phyloP scores from a whole-genome alignment of 2,888 invertebrate genomes.

The Apodemia duryi region DNA sequence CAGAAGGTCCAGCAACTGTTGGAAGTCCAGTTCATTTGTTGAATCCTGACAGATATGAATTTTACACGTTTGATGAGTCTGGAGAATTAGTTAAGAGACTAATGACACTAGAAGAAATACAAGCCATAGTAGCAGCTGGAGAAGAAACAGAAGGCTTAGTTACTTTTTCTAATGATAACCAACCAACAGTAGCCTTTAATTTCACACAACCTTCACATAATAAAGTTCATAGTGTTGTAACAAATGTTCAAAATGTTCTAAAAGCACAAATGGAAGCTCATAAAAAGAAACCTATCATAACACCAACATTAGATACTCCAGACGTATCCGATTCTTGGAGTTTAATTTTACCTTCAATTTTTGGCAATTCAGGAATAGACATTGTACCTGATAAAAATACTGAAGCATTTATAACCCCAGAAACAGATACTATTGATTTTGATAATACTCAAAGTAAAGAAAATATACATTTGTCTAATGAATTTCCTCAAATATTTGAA shows the following conservation, averaged over 20 bases:
- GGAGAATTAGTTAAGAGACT: conserved; percentile 89
- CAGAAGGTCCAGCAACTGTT: conserved; percentile 78
- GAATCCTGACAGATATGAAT: conserved; percentile 91
- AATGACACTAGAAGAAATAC: conserved; percentile 92
- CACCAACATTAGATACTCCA: conserved; percentile 82
- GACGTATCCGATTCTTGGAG: conserved; percentile 90
- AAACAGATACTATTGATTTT: conserved; percentile 62
- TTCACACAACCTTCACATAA: conserved; percentile 80
- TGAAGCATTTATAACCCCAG: conserved; percentile 56
- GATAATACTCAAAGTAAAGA: conserved; percentile 34
- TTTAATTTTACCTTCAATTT: conserved; percentile 88
- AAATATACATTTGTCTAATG: conserved; percentile 35
- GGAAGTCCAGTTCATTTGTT: conserved; percentile 90
- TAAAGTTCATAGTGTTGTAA: conserved; percentile 88
- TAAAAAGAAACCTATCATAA: conserved; percentile 66
- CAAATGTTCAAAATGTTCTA: conserved; percentile 90
- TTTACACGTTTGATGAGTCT: conserved; percentile 91
- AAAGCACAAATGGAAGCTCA: conserved; percentile 87
- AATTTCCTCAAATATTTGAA: conserved; percentile 23
- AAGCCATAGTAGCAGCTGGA: conserved; percentile 90
- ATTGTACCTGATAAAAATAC: conserved; percentile 76
- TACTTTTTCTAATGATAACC: conserved; percentile 69
- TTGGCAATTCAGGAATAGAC: conserved; percentile 84
- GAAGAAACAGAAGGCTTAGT: conserved; percentile 82
- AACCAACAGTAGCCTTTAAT: conserved; percentile 66